Evolutionary conservation across 2,797 vertebrate species (phyloP).

Genomic region (Danio albolineatus): DNA sequence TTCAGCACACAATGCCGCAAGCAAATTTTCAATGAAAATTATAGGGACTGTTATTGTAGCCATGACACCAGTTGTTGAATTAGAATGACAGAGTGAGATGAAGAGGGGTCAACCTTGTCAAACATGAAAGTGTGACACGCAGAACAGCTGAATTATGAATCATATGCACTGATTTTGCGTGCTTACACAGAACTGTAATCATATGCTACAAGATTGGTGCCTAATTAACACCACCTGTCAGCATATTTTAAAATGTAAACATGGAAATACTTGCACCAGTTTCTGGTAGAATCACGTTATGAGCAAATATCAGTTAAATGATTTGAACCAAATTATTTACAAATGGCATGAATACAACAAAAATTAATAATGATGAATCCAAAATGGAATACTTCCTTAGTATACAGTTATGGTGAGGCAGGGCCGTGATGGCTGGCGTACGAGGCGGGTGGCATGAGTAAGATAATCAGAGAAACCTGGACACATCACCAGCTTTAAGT

Average conservation of each 20-base stretch:
- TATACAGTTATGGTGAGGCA: no score
- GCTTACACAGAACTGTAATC: neutral
- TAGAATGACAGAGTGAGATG: neutral
- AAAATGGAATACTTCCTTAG: no score
- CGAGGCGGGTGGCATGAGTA: no score
- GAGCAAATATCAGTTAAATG: neutral
- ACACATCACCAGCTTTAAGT: no score
- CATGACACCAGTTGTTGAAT: slow-evolving; percentile 8
- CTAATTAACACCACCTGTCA: slow-evolving; percentile 16
- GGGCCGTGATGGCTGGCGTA: no score
- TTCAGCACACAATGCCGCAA: slow-evolving; percentile 23
- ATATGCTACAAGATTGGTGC: neutral
- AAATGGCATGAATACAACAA: neutral
- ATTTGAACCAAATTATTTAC: neutral
- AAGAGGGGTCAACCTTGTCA: slow-evolving; percentile 23
- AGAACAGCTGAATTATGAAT: neutral
- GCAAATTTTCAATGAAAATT: slow-evolving; percentile 26
- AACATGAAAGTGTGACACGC: neutral
- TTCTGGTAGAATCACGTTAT: neutral
- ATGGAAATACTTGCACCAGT: no score
- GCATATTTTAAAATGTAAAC: no score
- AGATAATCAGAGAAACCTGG: no score
- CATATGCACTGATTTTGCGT: slow-evolving; percentile 14
- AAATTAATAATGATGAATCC: no score
- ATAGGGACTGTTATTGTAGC: slow-evolving; percentile 11